These are phyloP conservation scores for Montifringilla adamsi DNA, from an alignment of 2,113 vertebrate species.

Conservation along the genomic window DNA sequence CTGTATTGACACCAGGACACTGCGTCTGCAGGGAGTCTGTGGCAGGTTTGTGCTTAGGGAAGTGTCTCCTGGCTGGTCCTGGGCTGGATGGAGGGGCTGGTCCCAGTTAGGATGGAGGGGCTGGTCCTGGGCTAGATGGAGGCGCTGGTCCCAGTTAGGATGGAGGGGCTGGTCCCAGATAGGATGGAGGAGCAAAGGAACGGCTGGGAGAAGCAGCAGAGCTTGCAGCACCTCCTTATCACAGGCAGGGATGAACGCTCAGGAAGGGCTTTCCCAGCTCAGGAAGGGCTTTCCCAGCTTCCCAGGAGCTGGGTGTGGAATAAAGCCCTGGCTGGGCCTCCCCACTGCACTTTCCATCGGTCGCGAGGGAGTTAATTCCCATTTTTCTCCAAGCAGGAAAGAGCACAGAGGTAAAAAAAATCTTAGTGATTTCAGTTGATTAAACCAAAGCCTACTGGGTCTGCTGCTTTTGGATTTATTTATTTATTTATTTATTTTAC, in stretches of 20 bases:
- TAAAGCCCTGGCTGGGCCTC: not conserved
- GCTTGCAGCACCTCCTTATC: accelerated
- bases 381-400: not conserved
- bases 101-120: not conserved
- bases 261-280: no score
- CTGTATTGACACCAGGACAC: not conserved
- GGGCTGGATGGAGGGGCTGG: not conserved
- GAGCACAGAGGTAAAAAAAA: not conserved
- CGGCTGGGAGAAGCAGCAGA: not conserved
- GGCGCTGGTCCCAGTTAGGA: not conserved
- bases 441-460: conserved; percentile 8
- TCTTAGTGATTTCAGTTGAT: not conserved
- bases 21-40: not conserved
- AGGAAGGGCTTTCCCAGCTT: not conserved
- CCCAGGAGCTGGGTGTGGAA: not conserved
- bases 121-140: not conserved
- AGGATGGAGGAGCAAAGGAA: not conserved
- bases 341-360: accelerated
- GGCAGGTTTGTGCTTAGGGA: not conserved
- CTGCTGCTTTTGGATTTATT: not conserved
- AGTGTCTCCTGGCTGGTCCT: not conserved
- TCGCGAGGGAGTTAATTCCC: not conserved
- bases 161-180: not conserved
- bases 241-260: not conserved
- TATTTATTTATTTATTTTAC: conserved; percentile 11